Evolutionary conservation across 2,888 invertebrate species (phyloP).

Genomic region (Pseudolycoriella hygida): DNA sequence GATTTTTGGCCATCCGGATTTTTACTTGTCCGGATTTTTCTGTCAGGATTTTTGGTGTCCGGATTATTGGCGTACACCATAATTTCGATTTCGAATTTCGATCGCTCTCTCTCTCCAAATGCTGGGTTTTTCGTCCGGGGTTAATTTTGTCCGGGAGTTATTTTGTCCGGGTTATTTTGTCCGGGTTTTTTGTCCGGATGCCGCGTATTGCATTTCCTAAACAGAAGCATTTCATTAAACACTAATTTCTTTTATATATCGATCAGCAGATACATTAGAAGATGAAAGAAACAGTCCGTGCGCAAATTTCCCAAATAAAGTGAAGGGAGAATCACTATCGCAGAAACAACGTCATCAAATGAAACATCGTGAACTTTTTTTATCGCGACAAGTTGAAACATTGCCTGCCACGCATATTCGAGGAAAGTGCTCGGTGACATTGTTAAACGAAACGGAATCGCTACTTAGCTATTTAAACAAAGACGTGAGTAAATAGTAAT

Average conservation of each 20-base stretch:
- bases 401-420: slow-evolving; percentile 97
- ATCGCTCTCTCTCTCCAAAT: too few relatives aligned
- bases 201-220: too few relatives aligned
- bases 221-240: too few relatives aligned
- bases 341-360: slow-evolving; percentile 86
- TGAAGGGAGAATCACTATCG: slow-evolving; percentile 45
- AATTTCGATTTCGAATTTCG: too few relatives aligned
- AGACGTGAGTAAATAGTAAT: slow-evolving; percentile 50
- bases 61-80: too few relatives aligned
- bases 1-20: too few relatives aligned
- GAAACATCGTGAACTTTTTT: slow-evolving; percentile 94
- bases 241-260: slow-evolving; percentile 9
- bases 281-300: slow-evolving; percentile 37
- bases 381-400: slow-evolving; percentile 94
- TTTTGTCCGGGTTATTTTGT: too few relatives aligned
- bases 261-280: slow-evolving; percentile 31
- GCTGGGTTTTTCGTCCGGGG: too few relatives aligned
- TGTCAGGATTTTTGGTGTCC: too few relatives aligned
- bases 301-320: slow-evolving; percentile 20
- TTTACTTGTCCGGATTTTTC: too few relatives aligned
- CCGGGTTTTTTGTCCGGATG: too few relatives aligned
- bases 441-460: slow-evolving; percentile 97
- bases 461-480: slow-evolving; percentile 90
- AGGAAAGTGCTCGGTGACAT: slow-evolving; percentile 96
- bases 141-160: too few relatives aligned